These are phyloP conservation scores for Hipposideros armiger DNA, from an alignment of 2,113 vertebrate species.

Conservation along the genomic window DNA sequence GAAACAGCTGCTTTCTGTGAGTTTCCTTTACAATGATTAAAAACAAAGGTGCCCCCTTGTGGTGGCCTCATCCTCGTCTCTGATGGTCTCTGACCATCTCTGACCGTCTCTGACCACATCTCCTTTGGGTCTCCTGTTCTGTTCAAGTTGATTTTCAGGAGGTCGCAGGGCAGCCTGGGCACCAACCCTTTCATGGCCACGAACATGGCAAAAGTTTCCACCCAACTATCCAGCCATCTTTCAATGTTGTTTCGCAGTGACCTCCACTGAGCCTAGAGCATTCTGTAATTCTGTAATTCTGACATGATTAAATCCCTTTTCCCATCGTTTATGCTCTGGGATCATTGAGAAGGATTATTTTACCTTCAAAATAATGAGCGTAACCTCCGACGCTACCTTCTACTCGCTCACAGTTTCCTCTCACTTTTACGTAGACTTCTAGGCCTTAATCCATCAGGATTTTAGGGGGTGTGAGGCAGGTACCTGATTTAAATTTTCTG, in stretches of 20 bases:
- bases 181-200: neutral
- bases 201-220: neutral
- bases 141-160: neutral
- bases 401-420: neutral
- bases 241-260: neutral
- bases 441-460: neutral
- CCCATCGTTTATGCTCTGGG: neutral
- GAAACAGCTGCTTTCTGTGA: too few relatives aligned
- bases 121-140: too few relatives aligned
- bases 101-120: too few relatives aligned
- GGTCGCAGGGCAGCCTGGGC: neutral
- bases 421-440: neutral
- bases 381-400: neutral
- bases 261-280: neutral
- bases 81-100: too few relatives aligned
- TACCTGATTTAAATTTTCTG: neutral
- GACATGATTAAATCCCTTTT: neutral
- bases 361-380: neutral
- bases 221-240: neutral
- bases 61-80: too few relatives aligned
- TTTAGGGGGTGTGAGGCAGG: neutral
- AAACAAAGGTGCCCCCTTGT: too few relatives aligned
- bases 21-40: too few relatives aligned
- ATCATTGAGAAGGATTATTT: neutral
- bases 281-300: neutral